These are phyloP conservation scores for Drosophila formosana DNA, from an alignment of 2,888 invertebrate species.

Conservation along the genomic window DNA sequence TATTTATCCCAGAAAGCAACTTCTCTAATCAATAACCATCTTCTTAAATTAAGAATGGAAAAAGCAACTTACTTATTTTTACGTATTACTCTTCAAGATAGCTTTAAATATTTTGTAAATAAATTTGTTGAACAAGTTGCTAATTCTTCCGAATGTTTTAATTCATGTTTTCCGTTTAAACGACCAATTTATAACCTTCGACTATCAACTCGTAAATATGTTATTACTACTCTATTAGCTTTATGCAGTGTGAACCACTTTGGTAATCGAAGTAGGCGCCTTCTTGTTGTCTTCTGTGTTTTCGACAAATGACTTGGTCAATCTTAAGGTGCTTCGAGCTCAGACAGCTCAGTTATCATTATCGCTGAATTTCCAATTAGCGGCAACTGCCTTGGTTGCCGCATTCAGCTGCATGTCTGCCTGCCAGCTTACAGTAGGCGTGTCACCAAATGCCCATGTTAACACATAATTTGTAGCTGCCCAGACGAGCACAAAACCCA, in stretches of 20 bases:
- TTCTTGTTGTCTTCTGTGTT: neutral
- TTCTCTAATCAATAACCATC: too few species aligned
- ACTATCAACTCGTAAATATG: neutral
- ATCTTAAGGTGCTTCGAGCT: slow-evolving; percentile 22
- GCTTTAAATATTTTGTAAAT: too few species aligned
- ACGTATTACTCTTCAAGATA: too few species aligned
- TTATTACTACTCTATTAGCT: slow-evolving; percentile 10
- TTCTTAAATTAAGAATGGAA: too few species aligned
- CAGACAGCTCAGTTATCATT: slow-evolving; percentile 57
- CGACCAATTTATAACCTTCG: neutral
- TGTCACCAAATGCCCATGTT: slow-evolving; percentile 68
- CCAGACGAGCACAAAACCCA: slow-evolving; percentile 10
- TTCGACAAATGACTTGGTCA: slow-evolving; percentile 10
- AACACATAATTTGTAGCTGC: slow-evolving; percentile 76
- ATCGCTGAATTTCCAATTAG: slow-evolving; percentile 70
- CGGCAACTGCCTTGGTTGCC: slow-evolving; percentile 25
- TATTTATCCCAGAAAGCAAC: too few species aligned
- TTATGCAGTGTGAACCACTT: slow-evolving; percentile 23
- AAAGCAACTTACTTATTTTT: too few species aligned
- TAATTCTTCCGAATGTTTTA: neutral
- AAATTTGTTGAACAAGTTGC: too few species aligned
- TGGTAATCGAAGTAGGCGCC: neutral
- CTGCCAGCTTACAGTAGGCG: slow-evolving; percentile 47
- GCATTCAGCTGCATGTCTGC: slow-evolving; percentile 6
- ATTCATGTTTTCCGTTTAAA: neutral